These are phyloP conservation scores for Papilio dardanus DNA, from an alignment of 1,140 invertebrate genomes.

Conservation along the genomic window DNA sequence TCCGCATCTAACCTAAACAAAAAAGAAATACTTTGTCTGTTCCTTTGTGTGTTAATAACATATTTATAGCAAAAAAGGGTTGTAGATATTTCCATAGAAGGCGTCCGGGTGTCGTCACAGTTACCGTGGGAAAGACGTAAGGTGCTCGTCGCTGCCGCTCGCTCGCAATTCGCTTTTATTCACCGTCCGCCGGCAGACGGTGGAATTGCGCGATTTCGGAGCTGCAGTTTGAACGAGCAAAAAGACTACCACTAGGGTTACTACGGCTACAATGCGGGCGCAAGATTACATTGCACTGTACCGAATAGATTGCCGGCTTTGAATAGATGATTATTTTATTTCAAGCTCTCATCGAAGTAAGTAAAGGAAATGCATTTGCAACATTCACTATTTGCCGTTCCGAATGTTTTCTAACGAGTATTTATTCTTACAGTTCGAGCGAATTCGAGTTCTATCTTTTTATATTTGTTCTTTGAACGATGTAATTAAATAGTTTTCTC, in stretches of 20 bases:
- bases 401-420: slow-evolving; percentile 17
- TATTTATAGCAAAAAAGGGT: neutral
- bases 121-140: slow-evolving; percentile 57
- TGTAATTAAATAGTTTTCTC: slow-evolving; percentile 29
- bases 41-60: neutral
- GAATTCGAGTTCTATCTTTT: neutral
- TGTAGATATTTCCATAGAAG: slow-evolving; percentile 36
- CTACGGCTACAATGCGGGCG: slow-evolving; percentile 42
- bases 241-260: slow-evolving; percentile 42
- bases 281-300: slow-evolving; percentile 49
- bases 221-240: slow-evolving; percentile 45
- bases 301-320: slow-evolving; percentile 31
- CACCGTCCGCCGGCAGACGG: slow-evolving; percentile 56
- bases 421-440: slow-evolving; percentile 1
- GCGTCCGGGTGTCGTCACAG: slow-evolving; percentile 34
- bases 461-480: slow-evolving; percentile 22
- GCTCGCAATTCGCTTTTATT: slow-evolving; percentile 64
- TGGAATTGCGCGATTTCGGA: slow-evolving; percentile 52
- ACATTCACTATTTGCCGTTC: slow-evolving; percentile 5
- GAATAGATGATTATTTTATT: slow-evolving; percentile 31
- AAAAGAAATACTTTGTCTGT: neutral
- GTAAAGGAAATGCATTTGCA: slow-evolving; percentile 27
- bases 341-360: slow-evolving; percentile 2
- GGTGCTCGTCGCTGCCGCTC: slow-evolving; percentile 53
- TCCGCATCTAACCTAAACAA: neutral